Conservation (phyloP, 2,113 vertebrate genomes). For the Trachemys scripta region DNA sequence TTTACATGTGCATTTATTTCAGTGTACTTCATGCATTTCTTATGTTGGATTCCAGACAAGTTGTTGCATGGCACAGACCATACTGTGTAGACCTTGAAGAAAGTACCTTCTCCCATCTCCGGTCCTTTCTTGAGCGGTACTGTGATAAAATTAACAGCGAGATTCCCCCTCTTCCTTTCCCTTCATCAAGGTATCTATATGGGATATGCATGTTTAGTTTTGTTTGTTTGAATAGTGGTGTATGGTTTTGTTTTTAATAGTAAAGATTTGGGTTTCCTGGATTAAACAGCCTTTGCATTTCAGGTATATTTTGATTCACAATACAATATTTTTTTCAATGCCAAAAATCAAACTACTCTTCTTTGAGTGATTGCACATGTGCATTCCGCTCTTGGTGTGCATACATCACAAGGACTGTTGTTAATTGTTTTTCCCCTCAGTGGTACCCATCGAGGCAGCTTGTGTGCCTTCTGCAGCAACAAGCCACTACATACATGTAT, state of each 20-base stretch:
- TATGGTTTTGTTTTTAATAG: neutral
- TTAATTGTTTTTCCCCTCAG: neutral
- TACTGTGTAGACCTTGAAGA: constrained; percentile 98
- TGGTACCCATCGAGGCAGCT: neutral
- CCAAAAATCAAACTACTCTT: neutral
- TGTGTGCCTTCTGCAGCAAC: neutral
- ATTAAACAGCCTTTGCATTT: neutral
- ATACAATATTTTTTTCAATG: neutral
- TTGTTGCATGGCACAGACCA: constrained; percentile 97
- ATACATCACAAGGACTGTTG: neutral
- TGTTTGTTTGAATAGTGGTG: neutral
- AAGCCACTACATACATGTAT: neutral
- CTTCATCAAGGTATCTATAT: constrained; percentile 89
- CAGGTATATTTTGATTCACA: neutral
- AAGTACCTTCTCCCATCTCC: constrained; percentile 95
- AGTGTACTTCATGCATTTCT: neutral
- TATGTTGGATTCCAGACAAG: constrained; percentile 83
- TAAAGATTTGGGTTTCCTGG: neutral
- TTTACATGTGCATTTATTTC: neutral
- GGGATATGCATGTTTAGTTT: neutral
- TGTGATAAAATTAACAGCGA: constrained; percentile 95
- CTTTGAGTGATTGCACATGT: neutral
- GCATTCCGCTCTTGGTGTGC: neutral
- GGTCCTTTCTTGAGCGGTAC: constrained; percentile 95
- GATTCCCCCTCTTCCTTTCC: constrained; percentile 92